Percentiles rank a stretch among this genome's conserved stretches.
phyloP scores from a whole-genome alignment of 2,113 vertebrate species.

The Macaca mulatta region DNA sequence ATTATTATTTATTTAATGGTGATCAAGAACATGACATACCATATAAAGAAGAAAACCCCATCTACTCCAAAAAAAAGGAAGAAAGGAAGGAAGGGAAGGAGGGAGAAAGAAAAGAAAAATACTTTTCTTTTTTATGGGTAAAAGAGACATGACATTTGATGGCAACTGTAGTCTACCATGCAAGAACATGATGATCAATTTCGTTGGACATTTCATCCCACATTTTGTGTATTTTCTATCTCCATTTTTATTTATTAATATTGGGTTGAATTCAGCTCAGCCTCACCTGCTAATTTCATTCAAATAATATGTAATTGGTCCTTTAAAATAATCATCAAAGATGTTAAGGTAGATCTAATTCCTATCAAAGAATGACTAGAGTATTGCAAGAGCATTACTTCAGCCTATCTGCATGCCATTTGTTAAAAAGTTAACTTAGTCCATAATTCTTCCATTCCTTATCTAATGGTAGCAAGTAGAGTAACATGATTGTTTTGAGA shows the following conservation, averaged over 20 bases:
- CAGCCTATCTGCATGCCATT: background rate
- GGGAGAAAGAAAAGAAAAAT: background rate
- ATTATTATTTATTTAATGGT: background rate
- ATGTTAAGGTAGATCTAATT: background rate
- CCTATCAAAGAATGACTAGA: background rate
- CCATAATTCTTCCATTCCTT: background rate
- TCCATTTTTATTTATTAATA: slow-evolving; percentile 21
- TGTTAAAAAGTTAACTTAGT: background rate
- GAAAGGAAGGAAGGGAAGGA: background rate
- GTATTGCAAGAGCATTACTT: background rate
- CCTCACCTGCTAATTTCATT: background rate
- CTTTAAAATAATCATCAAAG: background rate
- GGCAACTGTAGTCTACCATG: background rate
- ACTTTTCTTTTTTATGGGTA: background rate
- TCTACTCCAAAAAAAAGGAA: background rate
- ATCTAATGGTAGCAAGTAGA: background rate
- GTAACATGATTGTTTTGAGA: background rate
- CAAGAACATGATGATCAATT: background rate
- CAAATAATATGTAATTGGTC: background rate
- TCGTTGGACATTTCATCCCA: background rate
- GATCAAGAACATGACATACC: background rate
- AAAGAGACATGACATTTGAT: background rate
- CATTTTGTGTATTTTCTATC: background rate
- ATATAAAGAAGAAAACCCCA: background rate
- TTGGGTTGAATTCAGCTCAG: background rate